phyloP scores from a whole-genome alignment of 2,113 vertebrate species.

The Barbus barbus region DNA sequence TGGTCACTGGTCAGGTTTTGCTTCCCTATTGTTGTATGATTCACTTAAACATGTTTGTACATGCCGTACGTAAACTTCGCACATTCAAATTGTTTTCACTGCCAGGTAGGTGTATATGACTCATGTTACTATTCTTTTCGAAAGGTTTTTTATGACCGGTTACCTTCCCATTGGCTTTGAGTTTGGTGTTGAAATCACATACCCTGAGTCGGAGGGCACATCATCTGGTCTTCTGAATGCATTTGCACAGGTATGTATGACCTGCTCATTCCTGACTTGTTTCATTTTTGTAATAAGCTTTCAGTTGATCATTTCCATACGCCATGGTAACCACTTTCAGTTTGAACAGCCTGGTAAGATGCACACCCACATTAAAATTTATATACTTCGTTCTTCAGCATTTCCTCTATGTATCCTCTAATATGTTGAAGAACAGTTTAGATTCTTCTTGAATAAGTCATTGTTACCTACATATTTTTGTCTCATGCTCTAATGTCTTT shows the following conservation, averaged over 20 bases:
- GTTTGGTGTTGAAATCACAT: slow-evolving; percentile 97
- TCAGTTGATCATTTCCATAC: not conserved
- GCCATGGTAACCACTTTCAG: not conserved
- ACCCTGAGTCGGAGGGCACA: slow-evolving; percentile 95
- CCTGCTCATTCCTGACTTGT: not conserved
- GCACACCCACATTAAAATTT: not conserved
- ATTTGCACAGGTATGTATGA: slow-evolving; percentile 85
- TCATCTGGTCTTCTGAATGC: slow-evolving; percentile 97
- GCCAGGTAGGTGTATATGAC: not conserved
- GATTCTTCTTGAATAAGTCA: not conserved
- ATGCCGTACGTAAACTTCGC: not conserved
- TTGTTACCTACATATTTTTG: not conserved
- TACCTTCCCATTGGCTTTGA: slow-evolving; percentile 97
- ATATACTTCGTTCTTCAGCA: not conserved
- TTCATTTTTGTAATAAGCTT: not conserved
- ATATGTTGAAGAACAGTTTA: not conserved
- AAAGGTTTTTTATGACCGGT: slow-evolving; percentile 98
- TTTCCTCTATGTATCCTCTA: not conserved
- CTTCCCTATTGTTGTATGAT: not conserved
- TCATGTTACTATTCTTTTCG: slow-evolving; percentile 16
- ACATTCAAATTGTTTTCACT: not conserved
- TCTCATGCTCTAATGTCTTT: slow-evolving; percentile 23
- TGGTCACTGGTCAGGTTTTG: not conserved
- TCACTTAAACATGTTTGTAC: not conserved
- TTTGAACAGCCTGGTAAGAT: not conserved